phyloP scores from a whole-genome alignment of 1,140 invertebrate species.

The Dendrolimus kikuchii region DNA sequence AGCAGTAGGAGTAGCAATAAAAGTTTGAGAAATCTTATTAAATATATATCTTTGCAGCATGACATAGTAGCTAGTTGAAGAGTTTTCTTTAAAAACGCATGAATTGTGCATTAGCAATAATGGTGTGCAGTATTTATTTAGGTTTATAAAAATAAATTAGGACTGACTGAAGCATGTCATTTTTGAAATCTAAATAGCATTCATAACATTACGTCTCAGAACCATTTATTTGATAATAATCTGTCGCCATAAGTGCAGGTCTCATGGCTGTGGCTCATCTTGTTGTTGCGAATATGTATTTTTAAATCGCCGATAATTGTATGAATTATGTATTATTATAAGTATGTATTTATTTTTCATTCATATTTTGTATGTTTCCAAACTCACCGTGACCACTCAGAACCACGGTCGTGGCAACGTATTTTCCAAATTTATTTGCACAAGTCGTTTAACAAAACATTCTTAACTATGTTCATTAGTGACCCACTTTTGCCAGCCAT shows the following conservation, averaged over 20 bases:
- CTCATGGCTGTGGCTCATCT: background rate
- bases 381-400: slow-evolving; percentile 28
- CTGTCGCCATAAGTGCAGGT: background rate
- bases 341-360: slow-evolving; percentile 27
- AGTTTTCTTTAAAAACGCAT: slow-evolving; percentile 17
- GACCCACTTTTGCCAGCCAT: slow-evolving; percentile 8
- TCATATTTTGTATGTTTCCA: slow-evolving; percentile 24
- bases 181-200: slow-evolving; percentile 8
- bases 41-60: slow-evolving; percentile 14
- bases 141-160: slow-evolving; percentile 7
- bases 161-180: slow-evolving; percentile 55
- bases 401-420: slow-evolving; percentile 40
- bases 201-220: slow-evolving; percentile 9
- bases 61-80: slow-evolving; percentile 9
- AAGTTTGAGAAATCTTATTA: slow-evolving; percentile 5
- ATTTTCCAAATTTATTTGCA: slow-evolving; percentile 45
- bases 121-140: slow-evolving; percentile 22
- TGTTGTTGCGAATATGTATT: too few species aligned
- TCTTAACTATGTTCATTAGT: slow-evolving; percentile 10
- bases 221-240: slow-evolving; percentile 11
- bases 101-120: slow-evolving; percentile 19
- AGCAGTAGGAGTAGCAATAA: background rate
- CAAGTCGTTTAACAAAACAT: slow-evolving; percentile 35
- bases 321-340: slow-evolving; percentile 9
- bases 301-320: too few species aligned